Evolutionary conservation across 2,888 invertebrate species (phyloP), one percentile per base, ranked within the genome.

Genomic region (Elysia crispata): DNA sequence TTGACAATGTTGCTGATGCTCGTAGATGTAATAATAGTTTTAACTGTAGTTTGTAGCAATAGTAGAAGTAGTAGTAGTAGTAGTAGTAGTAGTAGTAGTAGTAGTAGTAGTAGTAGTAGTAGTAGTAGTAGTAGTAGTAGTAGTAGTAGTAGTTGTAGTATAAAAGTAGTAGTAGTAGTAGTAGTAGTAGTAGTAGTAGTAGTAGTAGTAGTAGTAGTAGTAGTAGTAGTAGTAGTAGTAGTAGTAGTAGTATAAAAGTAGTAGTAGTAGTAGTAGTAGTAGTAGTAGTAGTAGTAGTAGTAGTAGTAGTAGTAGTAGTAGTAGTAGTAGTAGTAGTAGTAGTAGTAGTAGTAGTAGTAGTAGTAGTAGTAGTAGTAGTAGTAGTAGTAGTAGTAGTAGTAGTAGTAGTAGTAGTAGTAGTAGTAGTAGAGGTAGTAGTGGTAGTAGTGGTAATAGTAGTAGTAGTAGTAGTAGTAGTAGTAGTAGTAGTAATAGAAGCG

Each of bases 161-260:
- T n/a, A n/a, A n/a, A n/a, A n/a, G n/a, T n/a, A n/a, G n/a, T n/a
- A n/a, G 23, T 73, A 50, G 50, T 49, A 73, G 50, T 50, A 73
- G 50, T 50, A 73, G 73, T 50, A 73, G 50, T 50, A 73, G 50
- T 50, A 50, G 50, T 50, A 73, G 23, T 73, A 73, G 50, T 73
- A 73, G 50, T 73, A 73, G 50, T 73, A 73, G 50, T 73, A 73
- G 50, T 73, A 73, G 50, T 73, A 73, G 50, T 73, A 73, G 73
- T 73, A 73, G 73, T 73, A 73, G 73, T 73, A 73, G 50, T 73
- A 73, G 50, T n/a, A n/a, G n/a, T n/a, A n/a, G n/a, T n/a, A n/a
- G n/a, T n/a, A n/a, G n/a, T n/a, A n/a, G n/a, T n/a, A n/a, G n/a
- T n/a, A n/a, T n/a, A n/a, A n/a, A n/a, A n/a, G n/a, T n/a, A n/a